These are phyloP conservation scores for Drosophila busckii DNA, from an alignment of 1,140 invertebrate species.

Conservation along the genomic window DNA sequence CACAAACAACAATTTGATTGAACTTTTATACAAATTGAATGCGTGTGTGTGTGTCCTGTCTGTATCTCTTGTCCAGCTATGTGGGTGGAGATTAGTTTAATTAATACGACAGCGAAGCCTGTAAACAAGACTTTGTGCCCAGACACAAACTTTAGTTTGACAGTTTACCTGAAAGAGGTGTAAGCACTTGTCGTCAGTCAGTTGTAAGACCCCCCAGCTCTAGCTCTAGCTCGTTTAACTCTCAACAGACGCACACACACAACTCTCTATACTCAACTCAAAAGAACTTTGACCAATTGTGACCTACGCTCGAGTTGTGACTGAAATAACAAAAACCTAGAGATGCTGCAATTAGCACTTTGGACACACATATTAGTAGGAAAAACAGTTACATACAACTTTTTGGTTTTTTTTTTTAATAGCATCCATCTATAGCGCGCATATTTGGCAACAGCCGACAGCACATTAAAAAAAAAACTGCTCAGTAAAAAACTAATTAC, in stretches of 20 bases:
- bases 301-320: slow-evolving; percentile 20
- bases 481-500: slow-evolving; percentile 75
- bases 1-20: no score
- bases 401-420: no score
- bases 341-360: slow-evolving; percentile 73
- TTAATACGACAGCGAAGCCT: slow-evolving; percentile 64
- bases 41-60: slow-evolving; percentile 14
- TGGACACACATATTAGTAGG: slow-evolving; percentile 72
- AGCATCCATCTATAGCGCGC: slow-evolving; percentile 35
- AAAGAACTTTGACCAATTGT: slow-evolving; percentile 58
- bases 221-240: neutral
- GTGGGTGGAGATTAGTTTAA: slow-evolving; percentile 62
- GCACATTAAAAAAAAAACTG: no score
- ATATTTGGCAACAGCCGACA: no score
- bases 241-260: slow-evolving; percentile 45
- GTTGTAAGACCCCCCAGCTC: neutral
- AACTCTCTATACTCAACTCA: no score
- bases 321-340: no score
- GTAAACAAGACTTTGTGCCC: slow-evolving; percentile 41
- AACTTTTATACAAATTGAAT: slow-evolving; percentile 61
- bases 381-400: slow-evolving; percentile 59
- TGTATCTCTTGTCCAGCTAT: neutral
- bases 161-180: slow-evolving; percentile 73
- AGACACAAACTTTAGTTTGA: slow-evolving; percentile 44
- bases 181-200: slow-evolving; percentile 70